A percentile compares a stretch with the other conserved stretches of the same genome.
These are phyloP conservation scores for Podarcis cretensis DNA, from an alignment of 2,113 vertebrate species.

Conservation along the genomic window DNA sequence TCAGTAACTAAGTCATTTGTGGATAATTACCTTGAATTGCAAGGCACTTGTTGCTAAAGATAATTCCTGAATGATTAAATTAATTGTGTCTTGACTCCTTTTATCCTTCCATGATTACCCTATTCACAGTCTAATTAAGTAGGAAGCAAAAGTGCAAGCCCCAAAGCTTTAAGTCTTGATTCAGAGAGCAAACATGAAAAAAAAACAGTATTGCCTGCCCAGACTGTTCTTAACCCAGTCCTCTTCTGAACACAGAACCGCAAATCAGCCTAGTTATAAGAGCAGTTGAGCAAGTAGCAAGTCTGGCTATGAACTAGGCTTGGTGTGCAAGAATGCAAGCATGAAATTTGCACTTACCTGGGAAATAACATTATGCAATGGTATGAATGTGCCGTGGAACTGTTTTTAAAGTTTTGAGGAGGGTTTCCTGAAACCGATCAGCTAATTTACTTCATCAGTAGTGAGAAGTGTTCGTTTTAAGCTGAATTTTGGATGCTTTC, in stretches of 20 bases:
- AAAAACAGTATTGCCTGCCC: background rate
- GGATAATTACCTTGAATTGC: slow-evolving; percentile 11
- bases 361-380: background rate
- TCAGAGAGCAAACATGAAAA: background rate
- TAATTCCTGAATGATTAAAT: slow-evolving; percentile 14
- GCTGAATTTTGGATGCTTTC: slow-evolving; percentile 5
- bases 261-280: background rate
- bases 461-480: background rate
- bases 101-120: background rate
- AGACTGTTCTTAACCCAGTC: background rate
- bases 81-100: slow-evolving; percentile 17
- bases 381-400: background rate
- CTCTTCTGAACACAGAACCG: background rate
- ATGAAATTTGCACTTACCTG: too few relatives aligned
- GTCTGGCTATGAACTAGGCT: background rate
- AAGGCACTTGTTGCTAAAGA: background rate
- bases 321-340: background rate
- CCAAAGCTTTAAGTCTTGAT: background rate
- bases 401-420: background rate
- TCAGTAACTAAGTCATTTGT: background rate
- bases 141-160: slow-evolving; percentile 5
- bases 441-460: slow-evolving; percentile 5
- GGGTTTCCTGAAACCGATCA: background rate
- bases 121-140: background rate
- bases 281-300: background rate